Conservation (phyloP, 2,888 invertebrate genomes). For the Sphecodes monilicornis region DNA sequence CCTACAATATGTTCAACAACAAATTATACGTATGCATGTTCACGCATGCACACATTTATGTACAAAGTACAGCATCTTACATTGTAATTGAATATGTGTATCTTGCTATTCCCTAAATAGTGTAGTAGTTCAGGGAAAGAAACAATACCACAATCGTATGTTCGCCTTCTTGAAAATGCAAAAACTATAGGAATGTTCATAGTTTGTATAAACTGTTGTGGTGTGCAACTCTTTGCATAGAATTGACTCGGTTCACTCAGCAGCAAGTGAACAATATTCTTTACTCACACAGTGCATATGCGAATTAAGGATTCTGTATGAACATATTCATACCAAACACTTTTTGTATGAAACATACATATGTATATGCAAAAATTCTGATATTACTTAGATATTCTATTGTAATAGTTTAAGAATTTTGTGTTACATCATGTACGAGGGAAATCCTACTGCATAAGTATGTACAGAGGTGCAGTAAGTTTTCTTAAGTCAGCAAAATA, state of each 20-base stretch:
- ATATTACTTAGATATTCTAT: slow-evolving; percentile 13
- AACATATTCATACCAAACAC: slow-evolving; percentile 16
- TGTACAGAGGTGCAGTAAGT: slow-evolving; percentile 34
- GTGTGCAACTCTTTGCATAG: not conserved
- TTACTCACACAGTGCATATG: not conserved
- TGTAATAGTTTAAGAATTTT: slow-evolving; percentile 18
- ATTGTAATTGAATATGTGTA: not conserved
- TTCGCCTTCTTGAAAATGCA: not conserved
- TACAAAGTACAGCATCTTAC: slow-evolving; percentile 6
- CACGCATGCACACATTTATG: slow-evolving; percentile 12
- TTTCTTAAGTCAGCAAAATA: slow-evolving; percentile 12
- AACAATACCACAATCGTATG: not conserved
- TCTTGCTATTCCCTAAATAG: not conserved
- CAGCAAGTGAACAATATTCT: not conserved
- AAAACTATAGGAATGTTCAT: slow-evolving; percentile 18
- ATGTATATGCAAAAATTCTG: slow-evolving; percentile 1
- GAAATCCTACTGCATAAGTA: slow-evolving; percentile 32
- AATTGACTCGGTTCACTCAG: not conserved
- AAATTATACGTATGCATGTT: slow-evolving; percentile 9
- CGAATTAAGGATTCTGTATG: not conserved
- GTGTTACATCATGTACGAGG: not conserved
- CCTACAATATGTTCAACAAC: slow-evolving; percentile 14
- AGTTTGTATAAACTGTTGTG: not conserved
- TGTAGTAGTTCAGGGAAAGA: not conserved
- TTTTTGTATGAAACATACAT: not conserved